Base-by-base conservation (phyloP, 1,140 invertebrate species). In the Drosophila fuyamai region DNA sequence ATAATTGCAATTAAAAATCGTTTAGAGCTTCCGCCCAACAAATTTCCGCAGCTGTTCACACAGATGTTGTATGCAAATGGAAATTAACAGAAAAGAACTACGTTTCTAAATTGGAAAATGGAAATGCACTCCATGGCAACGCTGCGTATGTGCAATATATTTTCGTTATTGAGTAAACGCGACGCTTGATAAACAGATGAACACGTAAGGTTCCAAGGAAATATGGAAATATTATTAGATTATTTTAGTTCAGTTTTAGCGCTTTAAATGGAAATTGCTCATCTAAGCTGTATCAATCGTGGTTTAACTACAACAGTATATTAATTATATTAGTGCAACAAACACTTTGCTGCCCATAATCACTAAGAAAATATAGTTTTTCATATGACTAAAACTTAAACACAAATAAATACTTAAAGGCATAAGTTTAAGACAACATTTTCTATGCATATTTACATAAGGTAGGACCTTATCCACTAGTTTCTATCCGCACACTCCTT, bases 1-100 rank as follows among this genome's bases (percentile, higher is more conserved):
- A 16, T 29, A 53, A 53, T 32, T 68, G 65, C 65, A 68, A 68
- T 71, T 71, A 70, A 71, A 71, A 71, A 70, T 47, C 63, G 56
- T 70, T 71, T 71, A 55, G 14, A 55, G 23, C 62, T 29, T 46
- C 36, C 48, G 10, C 12, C 36, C 32, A 55, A 70, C 40, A 68
- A 35, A 29, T 16, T 53, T 32, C 27, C 16, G 35, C 63, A 70
- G 67, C 50, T 70, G 63, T 40, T 63, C 40, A 35, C 5, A 12
- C 63, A 27, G 35, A 67, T 50, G 50, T n/a, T 18, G 27, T 57
- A 57, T 48, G 63, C 67, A 71, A 71, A 71, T 71, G 36, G 16
- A 60, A 44, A 67, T 66, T 23, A 32, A 63, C 41, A n/a, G 32
- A 35, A 70, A 29, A 53, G 40, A 41, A 46, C 18, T 38, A 38